These are phyloP conservation scores for Bombus haemorrhoidalis DNA, from an alignment of 1,140 invertebrate species.

Conservation along the genomic window DNA sequence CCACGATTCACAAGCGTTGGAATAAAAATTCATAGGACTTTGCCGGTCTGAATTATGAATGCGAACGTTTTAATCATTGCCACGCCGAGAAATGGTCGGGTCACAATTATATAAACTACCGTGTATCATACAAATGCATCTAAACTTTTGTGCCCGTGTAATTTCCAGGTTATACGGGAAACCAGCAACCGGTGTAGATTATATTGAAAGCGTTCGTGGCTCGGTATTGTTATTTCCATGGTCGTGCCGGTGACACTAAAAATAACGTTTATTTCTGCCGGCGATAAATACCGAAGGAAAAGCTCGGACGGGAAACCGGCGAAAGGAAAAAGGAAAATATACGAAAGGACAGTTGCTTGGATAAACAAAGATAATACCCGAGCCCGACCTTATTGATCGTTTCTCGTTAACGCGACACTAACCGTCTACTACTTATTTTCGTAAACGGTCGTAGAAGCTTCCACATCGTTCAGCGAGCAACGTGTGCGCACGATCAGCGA, in stretches of 20 bases:
- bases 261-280: slow-evolving; percentile 33
- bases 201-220: slow-evolving; percentile 23
- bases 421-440: slow-evolving; percentile 10
- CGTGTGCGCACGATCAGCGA: background rate
- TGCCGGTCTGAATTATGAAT: slow-evolving; percentile 5
- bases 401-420: background rate
- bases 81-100: background rate
- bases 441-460: background rate
- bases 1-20: background rate
- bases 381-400: slow-evolving; percentile 10
- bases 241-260: slow-evolving; percentile 16
- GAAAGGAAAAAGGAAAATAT: background rate
- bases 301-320: background rate
- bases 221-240: slow-evolving; percentile 23
- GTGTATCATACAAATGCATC: background rate
- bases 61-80: slow-evolving; percentile 27
- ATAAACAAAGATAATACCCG: slow-evolving; percentile 42
- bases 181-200: background rate
- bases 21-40: slow-evolving; percentile 23
- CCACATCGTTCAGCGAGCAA: background rate
- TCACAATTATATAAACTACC: slow-evolving; percentile 19
- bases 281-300: slow-evolving; percentile 18
- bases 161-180: background rate
- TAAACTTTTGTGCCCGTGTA: slow-evolving; percentile 16
- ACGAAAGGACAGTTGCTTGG: slow-evolving; percentile 11